Evolutionary conservation across 2,113 vertebrate genomes (phyloP).

Genomic region (Murina feae): DNA sequence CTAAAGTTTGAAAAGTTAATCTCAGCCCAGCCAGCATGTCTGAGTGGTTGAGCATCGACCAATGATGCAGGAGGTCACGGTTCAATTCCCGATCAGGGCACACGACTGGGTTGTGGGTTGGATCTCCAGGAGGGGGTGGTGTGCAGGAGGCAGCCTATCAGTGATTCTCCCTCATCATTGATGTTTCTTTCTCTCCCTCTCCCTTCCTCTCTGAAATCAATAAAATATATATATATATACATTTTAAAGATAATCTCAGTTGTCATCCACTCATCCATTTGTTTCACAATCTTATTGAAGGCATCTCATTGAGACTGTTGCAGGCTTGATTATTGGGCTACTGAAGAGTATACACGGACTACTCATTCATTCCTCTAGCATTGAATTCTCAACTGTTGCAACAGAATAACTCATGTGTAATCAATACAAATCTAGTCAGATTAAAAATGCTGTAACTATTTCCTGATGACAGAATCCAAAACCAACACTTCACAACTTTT

Average conservation of each 20-base stretch:
- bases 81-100: too few relatives aligned
- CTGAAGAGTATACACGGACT: background rate
- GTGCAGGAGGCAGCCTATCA: too few relatives aligned
- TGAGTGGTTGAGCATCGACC: too few relatives aligned
- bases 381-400: background rate
- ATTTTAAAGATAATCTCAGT: background rate
- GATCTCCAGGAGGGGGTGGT: too few relatives aligned
- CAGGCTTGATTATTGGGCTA: background rate
- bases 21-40: too few relatives aligned
- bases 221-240: too few relatives aligned
- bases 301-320: background rate
- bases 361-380: background rate
- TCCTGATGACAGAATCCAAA: constrained; percentile 30
- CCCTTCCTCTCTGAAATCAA: too few relatives aligned
- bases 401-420: background rate
- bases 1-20: background rate
- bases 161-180: too few relatives aligned
- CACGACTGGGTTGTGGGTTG: too few relatives aligned
- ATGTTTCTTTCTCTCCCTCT: too few relatives aligned
- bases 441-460: background rate
- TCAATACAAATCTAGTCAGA: background rate
- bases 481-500: background rate
- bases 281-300: background rate
- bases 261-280: background rate
- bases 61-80: too few relatives aligned